phyloP scores from a whole-genome alignment of 2,888 invertebrate species.

The Prenolepis imparis region DNA sequence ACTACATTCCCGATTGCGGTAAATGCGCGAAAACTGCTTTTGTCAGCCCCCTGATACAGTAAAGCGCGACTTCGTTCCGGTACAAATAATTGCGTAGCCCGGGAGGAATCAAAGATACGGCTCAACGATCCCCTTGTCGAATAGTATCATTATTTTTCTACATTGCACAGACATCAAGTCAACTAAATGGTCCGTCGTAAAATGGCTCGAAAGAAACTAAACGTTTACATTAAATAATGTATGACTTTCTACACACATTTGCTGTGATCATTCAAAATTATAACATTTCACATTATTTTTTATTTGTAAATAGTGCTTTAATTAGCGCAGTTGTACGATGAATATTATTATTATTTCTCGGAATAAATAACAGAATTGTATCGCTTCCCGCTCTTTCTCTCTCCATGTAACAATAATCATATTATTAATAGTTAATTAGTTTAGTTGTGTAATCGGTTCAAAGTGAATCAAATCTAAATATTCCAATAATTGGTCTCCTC shows the following conservation, averaged over 20 bases:
- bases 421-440: slow-evolving; percentile 27
- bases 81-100: not conserved
- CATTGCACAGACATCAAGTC: not conserved
- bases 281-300: not conserved
- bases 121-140: not conserved
- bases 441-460: slow-evolving; percentile 24
- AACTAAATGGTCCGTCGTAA: not conserved
- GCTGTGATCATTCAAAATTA: not conserved
- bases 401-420: not conserved
- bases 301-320: not conserved
- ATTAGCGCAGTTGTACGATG: not conserved
- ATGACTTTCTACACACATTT: not conserved
- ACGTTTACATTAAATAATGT: slow-evolving; percentile 1
- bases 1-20: slow-evolving; percentile 59
- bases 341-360: not conserved
- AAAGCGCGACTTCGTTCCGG: not conserved
- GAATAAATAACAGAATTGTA: slow-evolving; percentile 7
- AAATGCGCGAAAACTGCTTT: slow-evolving; percentile 58
- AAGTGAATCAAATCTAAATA: slow-evolving; percentile 35
- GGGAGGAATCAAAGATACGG: slow-evolving; percentile 4
- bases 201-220: not conserved
- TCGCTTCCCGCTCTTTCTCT: not conserved
- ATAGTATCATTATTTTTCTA: not conserved
- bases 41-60: slow-evolving; percentile 45
- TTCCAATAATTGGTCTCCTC: slow-evolving; percentile 28